Conservation (phyloP, 2,888 invertebrate genomes). For the Eledona agricola region DNA sequence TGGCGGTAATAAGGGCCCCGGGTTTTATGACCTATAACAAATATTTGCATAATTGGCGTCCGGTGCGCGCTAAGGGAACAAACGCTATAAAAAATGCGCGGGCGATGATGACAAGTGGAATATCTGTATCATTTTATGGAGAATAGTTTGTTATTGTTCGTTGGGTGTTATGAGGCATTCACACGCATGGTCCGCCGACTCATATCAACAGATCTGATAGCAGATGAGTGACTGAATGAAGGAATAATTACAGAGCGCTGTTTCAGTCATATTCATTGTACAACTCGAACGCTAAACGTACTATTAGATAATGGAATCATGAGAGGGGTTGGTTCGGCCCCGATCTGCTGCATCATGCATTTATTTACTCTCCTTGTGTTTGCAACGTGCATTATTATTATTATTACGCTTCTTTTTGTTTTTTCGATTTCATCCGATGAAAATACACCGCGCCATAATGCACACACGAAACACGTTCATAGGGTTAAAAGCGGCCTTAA, state of each 20-base stretch:
- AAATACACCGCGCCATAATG: too few species aligned
- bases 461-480: slow-evolving; percentile 22
- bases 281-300: slow-evolving; percentile 51
- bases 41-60: slow-evolving; percentile 9
- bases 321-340: slow-evolving; percentile 47
- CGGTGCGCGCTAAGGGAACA: not conserved
- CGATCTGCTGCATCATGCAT: slow-evolving; percentile 49
- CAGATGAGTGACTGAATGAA: slow-evolving; percentile 57
- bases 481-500: slow-evolving; percentile 42
- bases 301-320: slow-evolving; percentile 49
- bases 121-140: slow-evolving; percentile 27
- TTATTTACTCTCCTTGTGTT: slow-evolving; percentile 28
- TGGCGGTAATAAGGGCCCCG: slow-evolving; percentile 7
- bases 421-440: too few species aligned
- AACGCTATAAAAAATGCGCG: slow-evolving; percentile 1
- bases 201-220: slow-evolving; percentile 48
- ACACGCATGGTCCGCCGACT: slow-evolving; percentile 41
- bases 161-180: slow-evolving; percentile 39
- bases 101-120: slow-evolving; percentile 30
- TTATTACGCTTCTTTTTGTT: not conserved
- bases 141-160: slow-evolving; percentile 36
- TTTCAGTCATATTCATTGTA: slow-evolving; percentile 57
- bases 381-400: slow-evolving; percentile 2
- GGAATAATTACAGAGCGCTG: slow-evolving; percentile 61
- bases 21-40: slow-evolving; percentile 10